Evolutionary conservation across 2,113 vertebrate species (phyloP).

Genomic region (Salvelinus alpinus): DNA sequence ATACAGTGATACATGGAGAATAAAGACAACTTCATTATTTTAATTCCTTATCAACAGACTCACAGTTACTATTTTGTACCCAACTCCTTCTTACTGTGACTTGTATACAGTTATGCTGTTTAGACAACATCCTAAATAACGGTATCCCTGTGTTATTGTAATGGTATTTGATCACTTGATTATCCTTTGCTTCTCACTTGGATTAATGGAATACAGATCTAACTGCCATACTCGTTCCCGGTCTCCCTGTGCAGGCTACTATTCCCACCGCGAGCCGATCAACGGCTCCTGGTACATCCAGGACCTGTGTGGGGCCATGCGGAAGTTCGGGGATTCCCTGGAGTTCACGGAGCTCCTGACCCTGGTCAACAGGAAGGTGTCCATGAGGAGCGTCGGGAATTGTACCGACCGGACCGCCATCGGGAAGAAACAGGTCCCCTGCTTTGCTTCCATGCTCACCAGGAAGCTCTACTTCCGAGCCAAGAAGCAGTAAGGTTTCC

Average conservation of each 20-base stretch:
- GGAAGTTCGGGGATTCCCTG: slow-evolving; percentile 73
- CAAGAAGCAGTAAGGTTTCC: slow-evolving; percentile 60
- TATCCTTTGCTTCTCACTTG: too few species aligned
- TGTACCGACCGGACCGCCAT: slow-evolving; percentile 67
- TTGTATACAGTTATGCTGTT: not conserved
- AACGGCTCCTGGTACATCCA: slow-evolving; percentile 96
- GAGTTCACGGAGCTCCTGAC: slow-evolving; percentile 95
- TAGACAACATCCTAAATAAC: not conserved
- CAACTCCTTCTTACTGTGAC: too few species aligned
- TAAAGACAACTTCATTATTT: too few species aligned
- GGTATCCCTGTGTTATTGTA: not conserved
- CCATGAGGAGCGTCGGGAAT: slow-evolving; percentile 76
- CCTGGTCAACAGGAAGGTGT: slow-evolving; percentile 91
- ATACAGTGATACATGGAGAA: too few species aligned
- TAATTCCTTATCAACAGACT: too few species aligned
- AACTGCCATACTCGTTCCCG: not conserved
- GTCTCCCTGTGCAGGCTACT: slow-evolving; percentile 80
- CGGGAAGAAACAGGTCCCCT: slow-evolving; percentile 96
- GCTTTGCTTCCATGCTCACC: slow-evolving; percentile 96
- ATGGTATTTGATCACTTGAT: not conserved
- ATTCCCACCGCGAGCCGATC: slow-evolving; percentile 87
- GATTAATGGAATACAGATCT: too few species aligned
- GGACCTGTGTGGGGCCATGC: slow-evolving; percentile 86
- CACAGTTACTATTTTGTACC: too few species aligned
- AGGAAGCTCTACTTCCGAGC: slow-evolving; percentile 88